Percentiles rank a stretch among this genome's conserved stretches.
phyloP scores from a whole-genome alignment of 1,140 invertebrate genomes.

The Hesperophylax magnus region DNA sequence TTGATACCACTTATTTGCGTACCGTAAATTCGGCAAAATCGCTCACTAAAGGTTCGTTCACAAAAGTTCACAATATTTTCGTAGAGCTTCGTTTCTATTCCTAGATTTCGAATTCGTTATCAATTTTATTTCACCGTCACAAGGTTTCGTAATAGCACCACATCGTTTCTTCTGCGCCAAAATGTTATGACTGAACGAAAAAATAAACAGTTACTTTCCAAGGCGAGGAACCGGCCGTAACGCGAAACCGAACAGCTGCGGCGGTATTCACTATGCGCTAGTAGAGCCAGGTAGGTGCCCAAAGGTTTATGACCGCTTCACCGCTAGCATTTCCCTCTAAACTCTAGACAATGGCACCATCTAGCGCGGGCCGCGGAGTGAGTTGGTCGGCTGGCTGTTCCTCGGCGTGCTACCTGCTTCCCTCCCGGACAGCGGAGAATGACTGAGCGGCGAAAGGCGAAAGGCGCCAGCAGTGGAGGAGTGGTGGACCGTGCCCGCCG shows the following conservation, averaged over 20 bases:
- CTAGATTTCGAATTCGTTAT: conserved; percentile 19
- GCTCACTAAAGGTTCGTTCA: background rate
- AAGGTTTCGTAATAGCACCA: conserved; percentile 25
- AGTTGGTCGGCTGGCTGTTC: background rate
- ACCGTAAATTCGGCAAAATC: background rate
- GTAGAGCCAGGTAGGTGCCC: background rate
- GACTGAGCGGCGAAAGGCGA: conserved; percentile 46
- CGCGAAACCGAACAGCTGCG: conserved; percentile 34
- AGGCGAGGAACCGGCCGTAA: conserved; percentile 39
- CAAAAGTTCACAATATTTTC: conserved; percentile 2
- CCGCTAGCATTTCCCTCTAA: conserved; percentile 16
- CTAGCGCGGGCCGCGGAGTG: conserved; percentile 1
- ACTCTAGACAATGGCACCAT: conserved; percentile 27
- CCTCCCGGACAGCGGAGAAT: conserved; percentile 18
- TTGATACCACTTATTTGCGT: conserved; percentile 1
- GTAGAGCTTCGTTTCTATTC: background rate
- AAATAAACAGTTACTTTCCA: conserved; percentile 47
- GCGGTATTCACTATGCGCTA: background rate
- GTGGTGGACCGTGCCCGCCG: background rate
- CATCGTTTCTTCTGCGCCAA: conserved; percentile 40
- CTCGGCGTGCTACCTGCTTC: conserved; percentile 8
- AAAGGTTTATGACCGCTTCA: conserved; percentile 51
- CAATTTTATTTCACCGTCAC: background rate
- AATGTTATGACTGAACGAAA: conserved; percentile 45
- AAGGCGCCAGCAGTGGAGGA: conserved; percentile 21